Evolutionary conservation across 2,797 vertebrate species (phyloP), one percentile per base, ranked within the genome.

Genomic region (Podarcis siculus): DNA sequence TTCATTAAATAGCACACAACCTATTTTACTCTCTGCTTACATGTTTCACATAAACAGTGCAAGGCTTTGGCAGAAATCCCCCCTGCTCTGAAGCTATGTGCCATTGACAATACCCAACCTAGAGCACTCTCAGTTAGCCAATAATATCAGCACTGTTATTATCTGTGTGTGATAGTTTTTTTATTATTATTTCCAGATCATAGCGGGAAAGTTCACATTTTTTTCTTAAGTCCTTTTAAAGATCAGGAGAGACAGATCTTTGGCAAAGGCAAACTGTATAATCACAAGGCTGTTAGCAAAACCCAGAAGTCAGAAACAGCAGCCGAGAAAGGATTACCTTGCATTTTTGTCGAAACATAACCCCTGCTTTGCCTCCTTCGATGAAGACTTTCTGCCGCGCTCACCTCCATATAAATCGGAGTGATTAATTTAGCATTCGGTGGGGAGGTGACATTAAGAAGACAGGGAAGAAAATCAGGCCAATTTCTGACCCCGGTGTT

Each of bases 131-230:
- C 94, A 95, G 96, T 94, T 96, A 94, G 96, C 97, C 95, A 97
- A 97, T 97, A 98, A 98, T 96, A 95, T 96, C 97, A 96, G 94
- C 95, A 95, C 97, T 95, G 96, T 97, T 97, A 97, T 39, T 94
- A 95, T 94, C 91, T 92, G 96, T 96, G 96, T 96, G 97, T 94
- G 96, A 96, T 95, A 98, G 97, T 97, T 45, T 71, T 5, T 96
- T 96, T 95, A 98, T 97, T 97, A 55, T 55, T 97, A 96, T 97
- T 97, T 97, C 97, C 96, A 77, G 91, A 93, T 94, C 94, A 85
- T 91, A 83, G 1, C 4, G 79, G 71, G 89, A 90, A 12, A 21
- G 90, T 83, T 21, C 0, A 49, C 35, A 66, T 89, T 83, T 84
- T 67, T 25, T 77, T 8, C 85, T 12, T 87, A 94, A 87, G 27